Evolutionary conservation across 1,140 invertebrate genomes (phyloP).

Genomic region (Condylostylus longicornis): DNA sequence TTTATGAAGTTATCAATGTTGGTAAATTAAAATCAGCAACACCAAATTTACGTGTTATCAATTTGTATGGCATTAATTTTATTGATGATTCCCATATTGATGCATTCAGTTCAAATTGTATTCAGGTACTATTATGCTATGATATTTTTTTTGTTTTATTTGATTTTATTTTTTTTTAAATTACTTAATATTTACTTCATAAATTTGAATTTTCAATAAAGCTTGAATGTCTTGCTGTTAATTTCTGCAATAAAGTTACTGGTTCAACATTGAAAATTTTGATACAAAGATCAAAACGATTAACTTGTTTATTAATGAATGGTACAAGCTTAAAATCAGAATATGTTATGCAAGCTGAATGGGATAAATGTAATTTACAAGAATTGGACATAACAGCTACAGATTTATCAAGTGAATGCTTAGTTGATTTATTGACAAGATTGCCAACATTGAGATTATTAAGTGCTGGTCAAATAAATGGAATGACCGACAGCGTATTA

Average conservation of each 20-base stretch:
- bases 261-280: constrained; percentile 92
- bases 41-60: constrained; percentile 87
- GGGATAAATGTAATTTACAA: constrained; percentile 81
- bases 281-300: constrained; percentile 81
- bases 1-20: constrained; percentile 99
- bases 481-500: constrained; percentile 87
- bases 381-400: constrained; percentile 96
- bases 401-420: constrained; percentile 82
- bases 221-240: constrained; percentile 91
- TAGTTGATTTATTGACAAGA: constrained; percentile 81
- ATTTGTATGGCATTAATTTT: constrained; percentile 94
- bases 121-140: constrained; percentile 42
- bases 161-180: background rate
- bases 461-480: constrained; percentile 90
- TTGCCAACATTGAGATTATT: constrained; percentile 79
- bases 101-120: constrained; percentile 87
- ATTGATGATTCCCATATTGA: constrained; percentile 98
- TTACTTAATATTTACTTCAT: no score
- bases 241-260: constrained; percentile 92
- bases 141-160: background rate
- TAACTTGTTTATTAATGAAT: constrained; percentile 87
- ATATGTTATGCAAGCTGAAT: constrained; percentile 86
- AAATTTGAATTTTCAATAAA: constrained; percentile 49
- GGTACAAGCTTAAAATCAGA: constrained; percentile 87
- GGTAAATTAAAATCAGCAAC: constrained; percentile 94